Evolutionary conservation across 1,140 invertebrate species (phyloP).

Genomic region (Anastrepha ludens): DNA sequence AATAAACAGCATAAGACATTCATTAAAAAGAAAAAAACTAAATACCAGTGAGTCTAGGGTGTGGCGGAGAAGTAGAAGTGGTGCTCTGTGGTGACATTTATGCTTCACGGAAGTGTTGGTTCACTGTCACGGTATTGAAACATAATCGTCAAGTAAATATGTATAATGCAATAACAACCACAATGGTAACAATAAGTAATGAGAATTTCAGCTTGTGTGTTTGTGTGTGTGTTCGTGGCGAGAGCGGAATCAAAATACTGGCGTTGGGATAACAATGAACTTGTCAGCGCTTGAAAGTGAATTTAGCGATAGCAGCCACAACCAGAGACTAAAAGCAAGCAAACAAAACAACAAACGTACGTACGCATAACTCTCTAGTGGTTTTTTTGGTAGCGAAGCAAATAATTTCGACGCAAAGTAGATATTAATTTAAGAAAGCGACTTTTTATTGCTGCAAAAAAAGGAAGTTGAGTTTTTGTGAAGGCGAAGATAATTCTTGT

Average conservation of each 20-base stretch:
- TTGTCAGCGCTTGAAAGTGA: slow-evolving; percentile 3
- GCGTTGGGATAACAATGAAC: neutral
- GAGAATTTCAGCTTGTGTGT: neutral
- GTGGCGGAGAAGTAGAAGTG: neutral
- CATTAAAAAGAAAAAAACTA: neutral
- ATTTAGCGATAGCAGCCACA: slow-evolving; percentile 1
- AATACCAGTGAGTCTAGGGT: neutral
- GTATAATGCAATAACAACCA: slow-evolving; percentile 8
- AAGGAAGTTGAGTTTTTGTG: slow-evolving; percentile 1
- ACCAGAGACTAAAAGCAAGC: neutral
- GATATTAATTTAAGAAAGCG: slow-evolving; percentile 13
- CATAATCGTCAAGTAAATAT: neutral
- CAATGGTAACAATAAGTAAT: neutral
- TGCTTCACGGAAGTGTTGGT: neutral
- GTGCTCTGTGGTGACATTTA: neutral
- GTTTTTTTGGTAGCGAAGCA: neutral
- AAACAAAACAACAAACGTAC: too few species aligned
- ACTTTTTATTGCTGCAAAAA: neutral
- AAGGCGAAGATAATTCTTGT: neutral
- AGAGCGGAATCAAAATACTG: neutral
- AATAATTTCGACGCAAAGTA: slow-evolving; percentile 25
- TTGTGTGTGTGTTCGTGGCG: neutral
- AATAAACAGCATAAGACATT: slow-evolving; percentile 38
- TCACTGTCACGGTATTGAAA: neutral
- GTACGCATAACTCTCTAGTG: neutral